Evolutionary conservation across 2,113 vertebrate genomes (phyloP).

Genomic region (Brienomyrus longianalis): DNA sequence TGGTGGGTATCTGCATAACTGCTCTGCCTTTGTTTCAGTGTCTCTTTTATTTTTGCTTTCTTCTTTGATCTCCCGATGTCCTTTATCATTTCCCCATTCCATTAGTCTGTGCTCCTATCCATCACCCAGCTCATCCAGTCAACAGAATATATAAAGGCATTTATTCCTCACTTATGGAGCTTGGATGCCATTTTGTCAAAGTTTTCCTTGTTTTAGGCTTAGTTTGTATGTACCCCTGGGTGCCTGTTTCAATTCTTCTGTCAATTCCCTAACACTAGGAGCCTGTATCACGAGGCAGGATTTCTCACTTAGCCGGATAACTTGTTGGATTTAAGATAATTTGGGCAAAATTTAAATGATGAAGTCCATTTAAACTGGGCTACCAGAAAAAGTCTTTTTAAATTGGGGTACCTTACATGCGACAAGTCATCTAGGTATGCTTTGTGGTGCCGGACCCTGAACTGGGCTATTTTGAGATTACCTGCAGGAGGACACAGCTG

Average conservation of each 20-base stretch:
- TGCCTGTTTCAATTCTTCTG: not conserved
- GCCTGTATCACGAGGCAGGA: too few relatives aligned
- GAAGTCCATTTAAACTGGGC: not conserved
- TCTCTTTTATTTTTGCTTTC: not conserved
- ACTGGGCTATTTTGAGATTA: not conserved
- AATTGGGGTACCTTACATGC: not conserved
- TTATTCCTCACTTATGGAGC: not conserved
- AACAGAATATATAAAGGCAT: not conserved
- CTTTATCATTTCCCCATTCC: not conserved
- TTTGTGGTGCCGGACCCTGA: not conserved
- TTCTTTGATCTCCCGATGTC: not conserved
- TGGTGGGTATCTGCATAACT: not conserved
- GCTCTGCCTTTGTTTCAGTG: not conserved
- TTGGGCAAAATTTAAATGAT: too few relatives aligned
- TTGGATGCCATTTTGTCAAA: not conserved
- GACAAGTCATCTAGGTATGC: not conserved
- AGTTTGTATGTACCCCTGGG: not conserved
- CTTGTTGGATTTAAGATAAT: not conserved
- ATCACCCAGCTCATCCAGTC: not conserved
- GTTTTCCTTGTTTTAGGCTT: not conserved
- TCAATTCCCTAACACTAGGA: not conserved
- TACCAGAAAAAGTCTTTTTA: not conserved
- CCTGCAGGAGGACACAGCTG: not conserved
- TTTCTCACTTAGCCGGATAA: not conserved
- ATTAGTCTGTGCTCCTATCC: not conserved